Base-by-base conservation (phyloP, 35 echinoderm and acorn worm species). In the Diadema setosum region DNA sequence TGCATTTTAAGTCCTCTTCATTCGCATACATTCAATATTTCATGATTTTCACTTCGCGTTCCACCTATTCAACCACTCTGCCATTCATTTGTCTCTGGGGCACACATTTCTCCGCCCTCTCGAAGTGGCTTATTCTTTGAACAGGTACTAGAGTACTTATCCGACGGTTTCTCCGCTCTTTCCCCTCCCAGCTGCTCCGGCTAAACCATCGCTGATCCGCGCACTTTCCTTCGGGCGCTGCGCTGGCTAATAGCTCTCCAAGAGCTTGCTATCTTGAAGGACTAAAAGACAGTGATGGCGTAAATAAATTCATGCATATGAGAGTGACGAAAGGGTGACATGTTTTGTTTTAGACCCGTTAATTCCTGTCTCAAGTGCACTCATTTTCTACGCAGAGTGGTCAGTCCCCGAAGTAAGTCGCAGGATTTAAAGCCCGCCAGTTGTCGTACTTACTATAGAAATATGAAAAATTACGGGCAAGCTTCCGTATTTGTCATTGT, bases 231-330 rank as follows among this genome's bases (percentile, higher is more conserved):
- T 23, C 73, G 11, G 73, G 73, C 73, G 40, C 21, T 39, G 24
- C 39, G 29, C 25, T 21, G 9, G 18, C 73, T 78, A 78, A 78
- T 78, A 78, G 73, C 73, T 78, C 73, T 78, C 37, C 73, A 78
- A 78, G n/a, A 78, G 73, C 73, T 78, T 39, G 73, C 40, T 35
- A 78, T 78, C 39, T 78, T 78, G 73, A 78, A 44, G 40, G n/a
- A n/a, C n/a, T n/a, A n/a, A n/a, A n/a, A n/a, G n/a, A n/a, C n/a
- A n/a, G n/a, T n/a, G n/a, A n/a, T n/a, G n/a, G 37, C 35, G n/a
- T 34, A 78, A 21, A 41, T 36, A 78, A 78, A 78, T 41, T 44
- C 17, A 41, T 41, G 44, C 44, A 78, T 41, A 42, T 78, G 21
- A 78, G 73, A 34, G 63, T 67, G 29, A 67, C 30, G 21, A 18